Evolutionary conservation across 2,797 vertebrate genomes (phyloP), one percentile per base, ranked within the genome.

Genomic region (Xenops minutus): DNA sequence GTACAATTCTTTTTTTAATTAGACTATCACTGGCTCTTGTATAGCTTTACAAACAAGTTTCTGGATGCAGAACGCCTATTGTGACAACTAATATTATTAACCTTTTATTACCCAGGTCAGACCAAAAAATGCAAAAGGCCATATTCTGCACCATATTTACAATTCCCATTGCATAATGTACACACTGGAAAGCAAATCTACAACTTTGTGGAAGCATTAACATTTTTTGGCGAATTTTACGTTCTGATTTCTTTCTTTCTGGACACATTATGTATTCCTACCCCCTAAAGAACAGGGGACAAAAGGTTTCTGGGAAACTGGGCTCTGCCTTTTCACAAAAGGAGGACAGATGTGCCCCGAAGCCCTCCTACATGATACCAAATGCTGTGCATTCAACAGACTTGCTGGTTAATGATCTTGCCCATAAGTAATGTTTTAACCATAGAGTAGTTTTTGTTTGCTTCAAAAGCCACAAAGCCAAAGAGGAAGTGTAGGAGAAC

Each of bases 401-500:
- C 95, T 87, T 73, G 52, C 94, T 74, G 76, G 97, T 97, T 98
- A 98, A 98, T 97, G 92, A 97, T 92, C 95, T 92, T 55, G 92
- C 92, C 75, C 94, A 95, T 96, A 97, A 97, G 97, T 97, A 96
- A 97, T 83, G 92, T 95, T 97, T 97, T 97, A 97, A 96, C 97
- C 89, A 95, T 91, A 89, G 91, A 56, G 75, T 74, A 89, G 68
- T 72, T 85, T 95, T 89, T 98, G 87, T 97, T 97, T 97, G 91
- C 91, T 96, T 63, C 93, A 89, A 75, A 96, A 97, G 95, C 98
- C 98, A 97, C 98, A 98, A 98, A 98, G 96, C 97, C 97, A 94
- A 88, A 93, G 92, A 79, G 98, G 98, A 98, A 98, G 98, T 97
- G 96, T 97, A 97, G 98, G 97, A 97, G 97, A 97, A 97, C 16